Evolutionary conservation across 2,113 vertebrate species (phyloP), one percentile per base, ranked within the genome.

Genomic region (Saccopteryx bilineata): DNA sequence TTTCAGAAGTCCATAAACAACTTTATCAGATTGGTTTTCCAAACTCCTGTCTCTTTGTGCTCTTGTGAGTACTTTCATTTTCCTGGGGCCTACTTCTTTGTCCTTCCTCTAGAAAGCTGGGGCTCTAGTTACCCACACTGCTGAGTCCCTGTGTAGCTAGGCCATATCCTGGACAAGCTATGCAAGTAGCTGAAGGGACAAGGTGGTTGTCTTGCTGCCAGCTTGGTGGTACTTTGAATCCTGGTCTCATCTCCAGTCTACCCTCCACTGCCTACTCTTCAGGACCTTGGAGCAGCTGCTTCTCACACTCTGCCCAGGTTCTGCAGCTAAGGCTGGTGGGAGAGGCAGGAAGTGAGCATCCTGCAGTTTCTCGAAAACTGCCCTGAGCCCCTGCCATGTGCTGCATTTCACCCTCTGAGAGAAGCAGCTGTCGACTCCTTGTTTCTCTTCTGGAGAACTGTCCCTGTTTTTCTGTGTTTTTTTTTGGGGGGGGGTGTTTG

Each of bases 291-390:
- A 50, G 11, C 4, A 46, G 69, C 50, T 23, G 9, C 39, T 39
- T 33, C 21, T 2, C 5, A 5, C 21, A 23, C 21, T 46, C 23
- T 65, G 14, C n/a, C 63, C 82, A 50, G 31, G 4, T 11, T 63
- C 50, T 39, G 1, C 2, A 60, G 46, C 39, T 50, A 17, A 10
- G 7, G 18, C 6, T 0, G 1, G 48, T 5, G 48, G 50, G 61
- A 46, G 31, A 48, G 5, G 10, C 1, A 21, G 3, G 8, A 28
- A 48, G 1, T 5, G 24, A 9, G 52, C 26, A 33, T 4, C 2
- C 17, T 21, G 5, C 60, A 5, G 21, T 52, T 23, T 7, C 14
- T 14, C 28, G n/a, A 24, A 5, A 26, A 12, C 13, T 21, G n/a
- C 65, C 71, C 7, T 13, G 10, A 6, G 74, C n/a, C 58, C 65